Evolutionary conservation across 2,113 vertebrate genomes (phyloP), one percentile per base, ranked within the genome.

Genomic region (Rhabdornis inornatus): DNA sequence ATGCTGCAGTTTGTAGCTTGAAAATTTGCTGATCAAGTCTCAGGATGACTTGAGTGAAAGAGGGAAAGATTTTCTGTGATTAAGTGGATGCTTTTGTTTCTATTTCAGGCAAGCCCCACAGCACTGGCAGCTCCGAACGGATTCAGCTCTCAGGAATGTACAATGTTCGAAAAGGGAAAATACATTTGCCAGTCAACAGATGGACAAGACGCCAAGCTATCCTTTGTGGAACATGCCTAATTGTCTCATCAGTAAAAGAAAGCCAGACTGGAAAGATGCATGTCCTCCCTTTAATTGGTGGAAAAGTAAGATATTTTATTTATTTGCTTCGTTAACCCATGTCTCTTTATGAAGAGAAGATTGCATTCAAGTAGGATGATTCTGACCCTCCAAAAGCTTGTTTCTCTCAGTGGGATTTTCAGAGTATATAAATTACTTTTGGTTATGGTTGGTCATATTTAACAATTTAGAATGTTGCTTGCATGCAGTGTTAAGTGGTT

Each of bases 241-340:
- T 99, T 89, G 99, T 99, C 45, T 99, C 99, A 57, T 99, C 99
- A 5, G 98, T 99, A 85, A 99, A 99, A 94, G 99, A 99, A 96
- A 99, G 99, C 97, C 97, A 99, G 96, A 98, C 98, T 3, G 99
- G 99, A 69, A 99, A 99, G 97, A 99, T 99, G 99, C 99, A 99
- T 81, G 98, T 99, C 83, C 98, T 99, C 93, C 99, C 99, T 59
- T 98, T 99, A 69, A 99, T 99, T 66, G 99, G 99, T 69, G 99
- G 99, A 95, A 99, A 99, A 98, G 99, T 99, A 98, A 97, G 98
- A 97, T 40, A n/a, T 21, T 84, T 74, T 71, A 64, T 71, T 21
- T 69, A 28, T 87, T 87, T 66, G 35, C 27, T 70, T 83, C 21
- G 9, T 86, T 74, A 93, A 78, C 22, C 12, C 1, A 0, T 59